These are phyloP conservation scores for Eolophus roseicapilla DNA, from an alignment of 2,113 vertebrate species.

Conservation along the genomic window DNA sequence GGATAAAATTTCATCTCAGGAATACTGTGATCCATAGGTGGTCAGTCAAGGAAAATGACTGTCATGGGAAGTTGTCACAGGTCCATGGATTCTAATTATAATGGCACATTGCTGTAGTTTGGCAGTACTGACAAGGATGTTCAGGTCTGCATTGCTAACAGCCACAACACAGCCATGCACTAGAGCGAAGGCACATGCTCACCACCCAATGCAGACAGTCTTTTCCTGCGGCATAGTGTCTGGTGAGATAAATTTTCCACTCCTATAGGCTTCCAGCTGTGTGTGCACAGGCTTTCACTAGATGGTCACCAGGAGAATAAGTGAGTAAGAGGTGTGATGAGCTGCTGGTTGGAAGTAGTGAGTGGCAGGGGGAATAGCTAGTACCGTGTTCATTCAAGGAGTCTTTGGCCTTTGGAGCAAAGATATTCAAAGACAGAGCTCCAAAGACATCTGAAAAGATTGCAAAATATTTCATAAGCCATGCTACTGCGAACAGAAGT, in stretches of 20 bases:
- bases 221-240: neutral
- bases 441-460: neutral
- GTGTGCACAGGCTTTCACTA: neutral
- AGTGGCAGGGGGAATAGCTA: neutral
- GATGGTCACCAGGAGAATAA: neutral
- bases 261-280: neutral
- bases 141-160: neutral
- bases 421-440: neutral
- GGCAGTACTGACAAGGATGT: neutral
- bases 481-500: neutral
- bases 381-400: neutral
- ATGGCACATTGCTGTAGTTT: neutral
- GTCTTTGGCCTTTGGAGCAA: neutral
- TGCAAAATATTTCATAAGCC: neutral
- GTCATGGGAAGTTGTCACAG: neutral
- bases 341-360: neutral
- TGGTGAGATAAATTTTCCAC: neutral
- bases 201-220: accelerated
- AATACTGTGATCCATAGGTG: neutral
- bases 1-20: neutral
- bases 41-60: neutral
- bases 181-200: neutral
- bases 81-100: neutral
- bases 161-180: too few species aligned
- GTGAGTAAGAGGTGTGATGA: neutral